A percentile compares a stretch with the other conserved stretches of the same genome.
These are phyloP conservation scores for Teleogryllus occipitalis DNA, from an alignment of 1,140 invertebrate species.

Conservation along the genomic window DNA sequence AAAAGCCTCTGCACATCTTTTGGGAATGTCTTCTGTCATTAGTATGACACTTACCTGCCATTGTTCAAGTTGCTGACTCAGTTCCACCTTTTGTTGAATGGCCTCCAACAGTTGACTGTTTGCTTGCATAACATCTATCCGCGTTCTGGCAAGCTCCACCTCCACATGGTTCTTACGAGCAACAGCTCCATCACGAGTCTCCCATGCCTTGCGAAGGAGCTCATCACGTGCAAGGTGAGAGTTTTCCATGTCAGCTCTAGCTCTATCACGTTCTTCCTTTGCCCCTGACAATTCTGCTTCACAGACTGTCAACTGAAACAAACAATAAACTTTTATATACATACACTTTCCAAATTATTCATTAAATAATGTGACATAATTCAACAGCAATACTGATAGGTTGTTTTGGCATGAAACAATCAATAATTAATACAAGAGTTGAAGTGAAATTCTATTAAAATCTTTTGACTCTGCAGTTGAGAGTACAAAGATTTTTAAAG, in stretches of 20 bases:
- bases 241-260: constrained; percentile 58
- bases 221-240: constrained; percentile 65
- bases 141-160: constrained; percentile 75
- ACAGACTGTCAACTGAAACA: constrained; percentile 50
- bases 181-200: constrained; percentile 78
- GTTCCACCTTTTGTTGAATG: constrained; percentile 87
- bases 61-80: constrained; percentile 89
- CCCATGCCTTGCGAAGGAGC: constrained; percentile 67
- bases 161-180: constrained; percentile 78
- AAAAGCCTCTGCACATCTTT: background rate
- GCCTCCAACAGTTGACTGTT: constrained; percentile 91
- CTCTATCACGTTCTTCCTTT: constrained; percentile 70
- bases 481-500: no score
- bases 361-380: no score
- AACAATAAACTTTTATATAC: no score
- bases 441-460: no score
- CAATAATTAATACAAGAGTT: no score
- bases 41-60: constrained; percentile 65
- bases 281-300: constrained; percentile 74
- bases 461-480: no score
- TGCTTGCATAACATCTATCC: constrained; percentile 85
- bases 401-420: no score
- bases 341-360: no score
- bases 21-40: background rate
- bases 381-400: no score